phyloP scores from a whole-genome alignment of 2,113 vertebrate species.

The Sander vitreus region DNA sequence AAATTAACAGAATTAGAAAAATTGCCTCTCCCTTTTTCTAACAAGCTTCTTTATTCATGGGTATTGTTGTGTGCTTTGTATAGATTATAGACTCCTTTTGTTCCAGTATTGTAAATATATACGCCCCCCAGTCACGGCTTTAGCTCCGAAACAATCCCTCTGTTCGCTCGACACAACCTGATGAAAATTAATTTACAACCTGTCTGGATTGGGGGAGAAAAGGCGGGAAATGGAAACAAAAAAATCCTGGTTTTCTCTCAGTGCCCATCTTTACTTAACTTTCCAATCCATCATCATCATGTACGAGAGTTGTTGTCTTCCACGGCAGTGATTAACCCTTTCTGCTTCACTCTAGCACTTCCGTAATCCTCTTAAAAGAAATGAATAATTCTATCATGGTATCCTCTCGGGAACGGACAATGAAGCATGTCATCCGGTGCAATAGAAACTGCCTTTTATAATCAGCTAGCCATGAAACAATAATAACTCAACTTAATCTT shows the following conservation, averaged over 20 bases:
- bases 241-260: slow-evolving; percentile 45
- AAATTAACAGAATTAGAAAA: slow-evolving; percentile 98
- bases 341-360: slow-evolving; percentile 2
- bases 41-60: slow-evolving; percentile 93
- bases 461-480: slow-evolving; percentile 14
- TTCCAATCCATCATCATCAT: slow-evolving; percentile 22
- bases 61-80: slow-evolving; percentile 94
- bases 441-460: slow-evolving; percentile 15
- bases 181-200: slow-evolving; percentile 85
- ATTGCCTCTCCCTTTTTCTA: slow-evolving; percentile 89
- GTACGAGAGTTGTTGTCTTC: slow-evolving; percentile 19
- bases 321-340: slow-evolving; percentile 33
- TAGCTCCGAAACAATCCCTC: slow-evolving; percentile 82
- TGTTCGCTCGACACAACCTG: slow-evolving; percentile 72
- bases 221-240: not conserved
- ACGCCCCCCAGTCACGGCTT: slow-evolving; percentile 91
- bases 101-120: slow-evolving; percentile 92
- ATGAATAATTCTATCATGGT: slow-evolving; percentile 32
- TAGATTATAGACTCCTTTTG: slow-evolving; percentile 92
- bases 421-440: slow-evolving; percentile 25
- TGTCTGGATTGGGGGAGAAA: slow-evolving; percentile 54
- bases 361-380: slow-evolving; percentile 65
- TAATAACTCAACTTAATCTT: slow-evolving; percentile 13
- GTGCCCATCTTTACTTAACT: slow-evolving; percentile 44
- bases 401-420: slow-evolving; percentile 35